Evolutionary conservation across 2,113 vertebrate species (phyloP).

Genomic region (Xyliphius kryptos): DNA sequence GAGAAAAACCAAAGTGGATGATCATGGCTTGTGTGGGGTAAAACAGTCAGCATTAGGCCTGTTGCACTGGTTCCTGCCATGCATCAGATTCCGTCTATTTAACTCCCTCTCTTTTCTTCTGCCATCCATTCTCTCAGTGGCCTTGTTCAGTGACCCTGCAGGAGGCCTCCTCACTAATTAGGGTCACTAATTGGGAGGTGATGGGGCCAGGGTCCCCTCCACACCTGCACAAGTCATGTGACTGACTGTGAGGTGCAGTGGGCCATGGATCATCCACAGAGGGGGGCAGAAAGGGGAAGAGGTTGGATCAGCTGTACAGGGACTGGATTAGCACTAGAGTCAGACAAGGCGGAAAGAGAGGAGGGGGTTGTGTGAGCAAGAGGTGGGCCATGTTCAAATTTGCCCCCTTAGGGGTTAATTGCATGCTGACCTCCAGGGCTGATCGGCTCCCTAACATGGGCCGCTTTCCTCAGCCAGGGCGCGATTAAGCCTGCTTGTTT

Average conservation of each 20-base stretch:
- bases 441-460: constrained; percentile 45
- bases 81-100: too few relatives aligned
- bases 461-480: constrained; percentile 46
- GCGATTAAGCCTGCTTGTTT: constrained; percentile 62
- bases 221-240: constrained; percentile 73
- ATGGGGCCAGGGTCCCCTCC: constrained; percentile 61
- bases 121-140: constrained; percentile 37
- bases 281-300: constrained; percentile 5
- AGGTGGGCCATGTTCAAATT: constrained; percentile 31
- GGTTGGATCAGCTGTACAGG: constrained; percentile 27
- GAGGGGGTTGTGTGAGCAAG: constrained; percentile 9
- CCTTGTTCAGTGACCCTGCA: constrained; percentile 64
- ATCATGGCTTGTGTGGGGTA: too few relatives aligned
- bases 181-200: constrained; percentile 70
- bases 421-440: constrained; percentile 54
- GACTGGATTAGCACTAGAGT: constrained; percentile 14
- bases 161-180: constrained; percentile 68
- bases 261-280: constrained; percentile 54
- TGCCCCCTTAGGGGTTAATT: constrained; percentile 59
- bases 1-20: too few relatives aligned
- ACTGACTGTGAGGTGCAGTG: constrained; percentile 62
- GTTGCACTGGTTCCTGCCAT: too few relatives aligned
- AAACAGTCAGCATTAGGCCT: too few relatives aligned
- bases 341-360: constrained; percentile 11
- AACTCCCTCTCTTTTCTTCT: constrained; percentile 14